These are phyloP conservation scores for Quadroppia sp. DNA, from an alignment of 2,888 invertebrate genomes.

Conservation along the genomic window DNA sequence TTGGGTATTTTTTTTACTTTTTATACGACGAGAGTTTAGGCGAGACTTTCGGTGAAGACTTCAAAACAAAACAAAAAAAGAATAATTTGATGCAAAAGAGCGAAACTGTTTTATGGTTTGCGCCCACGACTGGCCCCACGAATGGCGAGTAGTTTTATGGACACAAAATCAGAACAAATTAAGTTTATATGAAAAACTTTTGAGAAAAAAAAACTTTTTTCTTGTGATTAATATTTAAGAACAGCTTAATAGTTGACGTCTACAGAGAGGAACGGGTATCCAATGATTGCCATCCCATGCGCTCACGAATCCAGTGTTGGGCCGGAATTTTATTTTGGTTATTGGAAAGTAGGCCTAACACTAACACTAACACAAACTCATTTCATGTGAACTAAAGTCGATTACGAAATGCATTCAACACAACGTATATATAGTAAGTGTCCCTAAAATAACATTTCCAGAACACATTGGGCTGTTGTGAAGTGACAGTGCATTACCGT, in stretches of 20 bases:
- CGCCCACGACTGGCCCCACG: conserved; percentile 30
- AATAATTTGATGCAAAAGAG: too few species aligned
- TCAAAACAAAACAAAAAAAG: not conserved
- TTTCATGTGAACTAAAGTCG: not conserved
- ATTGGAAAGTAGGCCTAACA: conserved; percentile 25
- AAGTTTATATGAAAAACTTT: not conserved
- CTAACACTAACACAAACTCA: not conserved
- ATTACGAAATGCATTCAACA: conserved; percentile 27
- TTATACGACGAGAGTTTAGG: conserved; percentile 2
- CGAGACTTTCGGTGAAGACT: conserved; percentile 19
- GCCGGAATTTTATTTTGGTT: conserved; percentile 22
- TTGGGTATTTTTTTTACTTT: too few species aligned
- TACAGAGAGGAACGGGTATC: not conserved
- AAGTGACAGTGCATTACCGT: conserved; percentile 35
- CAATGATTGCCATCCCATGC: too few species aligned
- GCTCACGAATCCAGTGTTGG: conserved; percentile 2
- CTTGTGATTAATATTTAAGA: too few species aligned
- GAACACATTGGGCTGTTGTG: conserved; percentile 9
- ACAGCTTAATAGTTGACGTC: too few species aligned
- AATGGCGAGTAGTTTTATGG: conserved; percentile 20
- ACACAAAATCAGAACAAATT: conserved; percentile 14
- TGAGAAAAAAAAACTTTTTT: not conserved
- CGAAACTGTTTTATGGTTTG: conserved; percentile 7
- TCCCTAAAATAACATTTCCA: conserved; percentile 33
- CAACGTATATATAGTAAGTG: conserved; percentile 12